A percentile compares a stretch with the other conserved stretches of the same genome.
Evolutionary conservation across 2,888 invertebrate species (phyloP).

Genomic region (Clivina fossor): DNA sequence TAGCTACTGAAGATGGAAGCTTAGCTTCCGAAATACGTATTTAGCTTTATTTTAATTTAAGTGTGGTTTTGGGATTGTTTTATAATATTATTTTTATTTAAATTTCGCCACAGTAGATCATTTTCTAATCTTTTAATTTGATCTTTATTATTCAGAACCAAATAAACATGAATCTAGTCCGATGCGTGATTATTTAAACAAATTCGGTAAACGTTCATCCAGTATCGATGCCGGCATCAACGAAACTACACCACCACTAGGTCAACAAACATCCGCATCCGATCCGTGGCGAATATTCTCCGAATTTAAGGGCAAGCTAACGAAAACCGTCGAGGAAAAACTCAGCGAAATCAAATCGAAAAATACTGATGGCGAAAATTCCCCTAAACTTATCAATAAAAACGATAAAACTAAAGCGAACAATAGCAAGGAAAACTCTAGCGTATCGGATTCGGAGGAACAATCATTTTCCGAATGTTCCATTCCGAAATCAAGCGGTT

Average conservation of each 20-base stretch:
- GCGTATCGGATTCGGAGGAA: constrained; percentile 67
- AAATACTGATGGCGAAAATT: constrained; percentile 46
- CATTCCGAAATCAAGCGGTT: constrained; percentile 39
- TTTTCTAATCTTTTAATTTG: too few species aligned
- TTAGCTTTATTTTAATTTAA: too few species aligned
- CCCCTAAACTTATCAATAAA: constrained; percentile 41
- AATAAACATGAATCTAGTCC: constrained; percentile 53
- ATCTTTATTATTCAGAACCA: too few species aligned
- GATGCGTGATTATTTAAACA: constrained; percentile 60
- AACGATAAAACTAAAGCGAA: constrained; percentile 53
- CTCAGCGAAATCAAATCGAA: constrained; percentile 64
- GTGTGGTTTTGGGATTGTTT: too few species aligned
- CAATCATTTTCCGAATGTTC: constrained; percentile 51
- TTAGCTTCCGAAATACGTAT: too few species aligned
- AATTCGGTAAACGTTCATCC: constrained; percentile 59
- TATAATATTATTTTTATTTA: too few species aligned
- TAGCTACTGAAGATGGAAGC: too few species aligned
- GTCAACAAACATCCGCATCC: constrained; percentile 56
- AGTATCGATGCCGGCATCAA: constrained; percentile 58
- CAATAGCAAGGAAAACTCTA: constrained; percentile 64
- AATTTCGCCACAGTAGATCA: too few species aligned
- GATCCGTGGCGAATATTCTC: constrained; percentile 74
- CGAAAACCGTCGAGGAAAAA: constrained; percentile 77
- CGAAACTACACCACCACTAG: constrained; percentile 37
- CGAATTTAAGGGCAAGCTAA: constrained; percentile 63